Evolutionary conservation across 2,888 invertebrate species (phyloP).

Genomic region (Amphipyra berbera): DNA sequence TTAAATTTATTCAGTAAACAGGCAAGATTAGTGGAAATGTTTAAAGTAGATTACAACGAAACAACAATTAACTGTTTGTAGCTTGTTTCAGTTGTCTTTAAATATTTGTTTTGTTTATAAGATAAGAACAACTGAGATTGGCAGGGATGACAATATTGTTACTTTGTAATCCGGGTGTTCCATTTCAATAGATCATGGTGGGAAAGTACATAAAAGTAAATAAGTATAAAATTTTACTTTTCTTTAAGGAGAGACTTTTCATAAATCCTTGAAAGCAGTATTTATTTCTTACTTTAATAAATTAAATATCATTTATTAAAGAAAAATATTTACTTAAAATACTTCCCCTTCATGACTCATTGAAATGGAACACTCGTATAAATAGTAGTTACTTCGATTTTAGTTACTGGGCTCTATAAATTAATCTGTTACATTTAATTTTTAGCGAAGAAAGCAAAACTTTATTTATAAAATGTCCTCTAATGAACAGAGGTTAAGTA

Average conservation of each 20-base stretch:
- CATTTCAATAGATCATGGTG: too few relatives aligned
- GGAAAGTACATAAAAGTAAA: too few relatives aligned
- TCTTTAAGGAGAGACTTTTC: too few relatives aligned
- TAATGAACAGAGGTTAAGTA: conserved; percentile 3
- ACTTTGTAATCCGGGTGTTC: too few relatives aligned
- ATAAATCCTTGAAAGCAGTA: too few relatives aligned
- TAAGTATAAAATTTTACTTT: too few relatives aligned
- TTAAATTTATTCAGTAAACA: conserved; percentile 14
- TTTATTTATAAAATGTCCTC: not conserved
- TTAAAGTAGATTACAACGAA: conserved; percentile 1
- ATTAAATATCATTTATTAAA: too few relatives aligned
- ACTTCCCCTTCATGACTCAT: too few relatives aligned
- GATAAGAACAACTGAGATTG: conserved; percentile 3
- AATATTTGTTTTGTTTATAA: conserved; percentile 10
- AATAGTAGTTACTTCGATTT: not conserved
- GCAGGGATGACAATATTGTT: not conserved
- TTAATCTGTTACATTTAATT: not conserved
- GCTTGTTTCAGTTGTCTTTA: not conserved
- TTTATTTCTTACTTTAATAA: too few relatives aligned
- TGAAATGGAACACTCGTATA: not conserved
- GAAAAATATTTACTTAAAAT: too few relatives aligned
- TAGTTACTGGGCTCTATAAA: not conserved
- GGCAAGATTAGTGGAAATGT: conserved; percentile 8
- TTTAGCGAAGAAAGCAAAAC: not conserved
- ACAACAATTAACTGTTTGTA: conserved; percentile 1